Evolutionary conservation across 2,797 vertebrate genomes (phyloP).

Genomic region (Thamnophis elegans): DNA sequence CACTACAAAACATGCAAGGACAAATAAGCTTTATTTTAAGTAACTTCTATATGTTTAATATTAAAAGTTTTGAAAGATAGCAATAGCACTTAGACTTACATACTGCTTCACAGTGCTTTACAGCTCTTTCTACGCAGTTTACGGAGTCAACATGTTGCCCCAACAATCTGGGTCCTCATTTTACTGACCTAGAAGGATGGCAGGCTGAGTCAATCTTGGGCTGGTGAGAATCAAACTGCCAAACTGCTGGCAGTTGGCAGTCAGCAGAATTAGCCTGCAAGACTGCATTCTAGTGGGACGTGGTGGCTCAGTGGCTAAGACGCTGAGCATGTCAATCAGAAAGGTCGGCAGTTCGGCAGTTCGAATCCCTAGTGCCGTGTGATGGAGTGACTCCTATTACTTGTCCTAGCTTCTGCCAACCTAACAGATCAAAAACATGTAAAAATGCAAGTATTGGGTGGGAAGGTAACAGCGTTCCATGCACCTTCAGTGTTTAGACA

Average conservation of each 20-base stretch:
- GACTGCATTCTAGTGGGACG: not conserved
- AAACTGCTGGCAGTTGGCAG: not conserved
- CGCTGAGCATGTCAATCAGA: too few species aligned
- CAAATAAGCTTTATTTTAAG: not conserved
- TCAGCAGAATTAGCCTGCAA: not conserved
- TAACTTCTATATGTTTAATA: not conserved
- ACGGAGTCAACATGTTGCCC: not conserved
- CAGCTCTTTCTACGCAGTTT: not conserved
- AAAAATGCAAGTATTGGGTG: too few species aligned
- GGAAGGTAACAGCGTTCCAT: too few species aligned
- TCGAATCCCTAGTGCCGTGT: too few species aligned
- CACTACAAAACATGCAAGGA: not conserved
- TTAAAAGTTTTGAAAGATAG: not conserved
- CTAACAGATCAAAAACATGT: too few species aligned
- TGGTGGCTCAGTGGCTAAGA: too few species aligned
- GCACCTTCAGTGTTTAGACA: too few species aligned
- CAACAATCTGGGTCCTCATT: not conserved
- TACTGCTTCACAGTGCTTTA: not conserved
- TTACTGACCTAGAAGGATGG: not conserved
- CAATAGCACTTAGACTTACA: not conserved
- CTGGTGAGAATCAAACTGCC: not conserved
- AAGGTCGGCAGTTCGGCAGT: too few species aligned
- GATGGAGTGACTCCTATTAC: too few species aligned
- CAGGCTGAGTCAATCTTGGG: not conserved
- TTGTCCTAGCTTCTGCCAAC: too few species aligned